Evolutionary conservation across 2,797 vertebrate species (phyloP).

Genomic region (Parambassis ranga): DNA sequence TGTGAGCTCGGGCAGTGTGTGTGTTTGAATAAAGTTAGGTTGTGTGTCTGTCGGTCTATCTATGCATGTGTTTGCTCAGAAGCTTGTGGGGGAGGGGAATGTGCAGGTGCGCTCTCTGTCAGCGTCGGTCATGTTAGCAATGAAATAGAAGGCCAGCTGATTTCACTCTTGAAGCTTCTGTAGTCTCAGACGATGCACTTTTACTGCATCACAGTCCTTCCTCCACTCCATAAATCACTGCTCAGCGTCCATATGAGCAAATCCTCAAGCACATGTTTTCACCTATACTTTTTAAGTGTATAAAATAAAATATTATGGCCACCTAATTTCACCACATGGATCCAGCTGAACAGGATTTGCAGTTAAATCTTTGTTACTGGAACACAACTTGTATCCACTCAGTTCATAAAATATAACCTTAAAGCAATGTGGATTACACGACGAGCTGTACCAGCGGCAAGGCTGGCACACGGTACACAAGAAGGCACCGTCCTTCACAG

Average conservation of each 20-base stretch:
- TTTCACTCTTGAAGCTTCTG: slow-evolving; percentile 28
- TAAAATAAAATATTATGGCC: slow-evolving; percentile 35
- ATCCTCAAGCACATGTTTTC: neutral
- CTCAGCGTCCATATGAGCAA: neutral
- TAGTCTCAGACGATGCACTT: slow-evolving; percentile 12
- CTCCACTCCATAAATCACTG: slow-evolving; percentile 42
- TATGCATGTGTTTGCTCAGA: neutral
- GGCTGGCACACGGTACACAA: too few species aligned
- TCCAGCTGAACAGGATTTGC: neutral
- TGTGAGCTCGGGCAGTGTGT: slow-evolving; percentile 31
- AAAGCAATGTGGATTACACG: too few species aligned
- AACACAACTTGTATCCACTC: neutral
- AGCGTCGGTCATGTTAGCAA: slow-evolving; percentile 23
- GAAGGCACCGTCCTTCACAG: too few species aligned
- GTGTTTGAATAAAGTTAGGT: too few species aligned
- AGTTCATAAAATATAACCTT: neutral
- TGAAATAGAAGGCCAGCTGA: slow-evolving; percentile 48
- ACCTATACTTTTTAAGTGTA: slow-evolving; percentile 25
- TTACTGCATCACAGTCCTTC: slow-evolving; percentile 18
- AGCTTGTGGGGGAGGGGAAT: slow-evolving; percentile 32
- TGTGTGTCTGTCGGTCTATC: neutral
- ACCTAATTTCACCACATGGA: neutral
- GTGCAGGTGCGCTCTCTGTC: slow-evolving; percentile 64
- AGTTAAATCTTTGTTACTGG: neutral
- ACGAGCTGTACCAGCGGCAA: too few species aligned